Evolutionary conservation across 2,797 vertebrate genomes (phyloP).

Genomic region (Perodicticus potto): DNA sequence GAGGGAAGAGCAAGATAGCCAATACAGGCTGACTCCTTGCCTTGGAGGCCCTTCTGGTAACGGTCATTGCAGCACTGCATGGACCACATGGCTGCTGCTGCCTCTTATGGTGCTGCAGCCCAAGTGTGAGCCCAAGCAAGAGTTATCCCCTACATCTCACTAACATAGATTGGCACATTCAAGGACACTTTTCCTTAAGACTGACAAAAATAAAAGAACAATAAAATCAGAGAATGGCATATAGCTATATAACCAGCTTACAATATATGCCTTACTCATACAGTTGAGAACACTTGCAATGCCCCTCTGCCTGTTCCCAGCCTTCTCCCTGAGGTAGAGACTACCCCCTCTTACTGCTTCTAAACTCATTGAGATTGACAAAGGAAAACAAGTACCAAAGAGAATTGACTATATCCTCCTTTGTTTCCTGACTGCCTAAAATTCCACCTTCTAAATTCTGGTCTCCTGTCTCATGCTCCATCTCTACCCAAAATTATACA

Average conservation of each 20-base stretch:
- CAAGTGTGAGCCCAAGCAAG: neutral
- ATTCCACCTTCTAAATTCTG: neutral
- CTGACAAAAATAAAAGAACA: neutral
- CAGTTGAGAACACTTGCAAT: neutral
- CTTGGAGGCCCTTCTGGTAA: too few relatives aligned
- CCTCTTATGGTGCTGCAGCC: neutral
- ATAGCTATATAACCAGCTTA: neutral
- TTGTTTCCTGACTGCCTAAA: neutral
- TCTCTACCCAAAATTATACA: neutral
- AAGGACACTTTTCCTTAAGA: neutral
- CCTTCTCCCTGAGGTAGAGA: neutral
- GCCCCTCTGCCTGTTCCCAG: neutral
- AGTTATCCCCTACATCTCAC: neutral
- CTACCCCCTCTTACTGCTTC: neutral
- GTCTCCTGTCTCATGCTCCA: conserved; percentile 23
- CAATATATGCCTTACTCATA: neutral
- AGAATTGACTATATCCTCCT: neutral
- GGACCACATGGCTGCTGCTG: neutral
- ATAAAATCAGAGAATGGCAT: neutral
- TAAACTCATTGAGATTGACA: neutral
- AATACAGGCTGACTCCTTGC: too few relatives aligned
- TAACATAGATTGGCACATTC: neutral
- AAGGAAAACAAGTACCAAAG: conserved; percentile 5
- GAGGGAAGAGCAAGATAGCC: too few relatives aligned
- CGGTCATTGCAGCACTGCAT: neutral